Conservation (phyloP, 2,113 vertebrate genomes). For the Hippopotamus amphibius region DNA sequence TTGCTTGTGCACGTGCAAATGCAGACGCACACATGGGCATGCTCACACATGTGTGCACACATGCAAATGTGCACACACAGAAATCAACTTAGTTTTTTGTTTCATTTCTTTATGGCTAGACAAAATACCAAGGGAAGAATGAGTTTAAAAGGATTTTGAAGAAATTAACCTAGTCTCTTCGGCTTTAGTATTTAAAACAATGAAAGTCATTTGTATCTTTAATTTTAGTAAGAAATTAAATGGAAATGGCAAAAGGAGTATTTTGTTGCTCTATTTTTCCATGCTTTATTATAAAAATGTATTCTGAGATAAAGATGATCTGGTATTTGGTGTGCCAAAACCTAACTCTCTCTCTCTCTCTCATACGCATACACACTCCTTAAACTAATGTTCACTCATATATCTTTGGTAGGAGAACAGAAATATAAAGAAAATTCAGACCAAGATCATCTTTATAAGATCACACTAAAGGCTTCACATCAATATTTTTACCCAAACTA, state of each 20-base stretch:
- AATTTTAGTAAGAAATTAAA: slow-evolving; percentile 7
- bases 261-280: background rate
- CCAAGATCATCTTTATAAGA: background rate
- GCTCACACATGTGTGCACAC: background rate
- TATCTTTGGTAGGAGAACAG: background rate
- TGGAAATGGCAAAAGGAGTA: background rate
- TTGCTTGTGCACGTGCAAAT: background rate
- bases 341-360: background rate
- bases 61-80: background rate
- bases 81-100: background rate
- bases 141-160: background rate
- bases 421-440: slow-evolving; percentile 44
- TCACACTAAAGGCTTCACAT: background rate
- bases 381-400: background rate
- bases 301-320: slow-evolving; percentile 40
- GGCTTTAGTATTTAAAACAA: slow-evolving; percentile 8
- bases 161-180: background rate
- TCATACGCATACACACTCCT: background rate
- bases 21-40: background rate
- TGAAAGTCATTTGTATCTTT: background rate
- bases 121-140: background rate
- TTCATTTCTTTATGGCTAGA: background rate
- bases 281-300: background rate
- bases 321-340: background rate
- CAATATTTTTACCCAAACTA: slow-evolving; percentile 46